A percentile compares a stretch with the other conserved stretches of the same genome.
Evolutionary conservation across 2,888 invertebrate species (phyloP).

Genomic region (Gari tellinella): DNA sequence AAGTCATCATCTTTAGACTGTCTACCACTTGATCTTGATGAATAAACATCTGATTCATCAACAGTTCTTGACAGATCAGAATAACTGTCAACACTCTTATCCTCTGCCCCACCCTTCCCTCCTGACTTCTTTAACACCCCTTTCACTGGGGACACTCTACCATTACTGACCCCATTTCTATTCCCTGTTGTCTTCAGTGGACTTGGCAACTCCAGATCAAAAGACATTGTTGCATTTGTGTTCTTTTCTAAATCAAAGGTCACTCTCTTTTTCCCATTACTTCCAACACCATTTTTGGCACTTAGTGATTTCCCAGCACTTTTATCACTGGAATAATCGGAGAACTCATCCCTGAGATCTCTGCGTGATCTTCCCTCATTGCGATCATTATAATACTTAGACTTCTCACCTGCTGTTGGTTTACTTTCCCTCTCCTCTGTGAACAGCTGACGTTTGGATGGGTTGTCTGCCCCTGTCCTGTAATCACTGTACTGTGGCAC

Average conservation of each 20-base stretch:
- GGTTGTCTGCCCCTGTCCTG: slow-evolving; percentile 47
- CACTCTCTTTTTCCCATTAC: slow-evolving; percentile 69
- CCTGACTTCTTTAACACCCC: slow-evolving; percentile 64
- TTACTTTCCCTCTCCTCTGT: slow-evolving; percentile 50
- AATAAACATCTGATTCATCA: slow-evolving; percentile 60
- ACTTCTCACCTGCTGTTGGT: slow-evolving; percentile 56
- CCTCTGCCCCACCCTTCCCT: slow-evolving; percentile 39
- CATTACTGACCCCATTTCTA: slow-evolving; percentile 42
- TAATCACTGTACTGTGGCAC: slow-evolving; percentile 32
- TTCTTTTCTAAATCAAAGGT: slow-evolving; percentile 70
- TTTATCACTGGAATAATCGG: slow-evolving; percentile 41
- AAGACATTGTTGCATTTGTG: slow-evolving; percentile 69
- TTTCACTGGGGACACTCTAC: slow-evolving; percentile 63
- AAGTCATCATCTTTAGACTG: slow-evolving; percentile 60
- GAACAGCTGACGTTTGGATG: slow-evolving; percentile 67
- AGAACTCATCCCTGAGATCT: slow-evolving; percentile 21
- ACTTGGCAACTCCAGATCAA: slow-evolving; percentile 79
- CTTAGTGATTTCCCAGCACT: slow-evolving; percentile 43
- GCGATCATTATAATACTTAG: slow-evolving; percentile 57
- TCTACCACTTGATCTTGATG: slow-evolving; percentile 26
- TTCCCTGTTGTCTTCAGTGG: slow-evolving; percentile 63
- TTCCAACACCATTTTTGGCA: slow-evolving; percentile 46
- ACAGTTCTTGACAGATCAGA: slow-evolving; percentile 64
- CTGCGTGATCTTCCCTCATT: slow-evolving; percentile 27
- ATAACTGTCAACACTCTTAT: slow-evolving; percentile 43